Evolutionary conservation across 2,113 vertebrate species (phyloP).

Genomic region (Pica pica): DNA sequence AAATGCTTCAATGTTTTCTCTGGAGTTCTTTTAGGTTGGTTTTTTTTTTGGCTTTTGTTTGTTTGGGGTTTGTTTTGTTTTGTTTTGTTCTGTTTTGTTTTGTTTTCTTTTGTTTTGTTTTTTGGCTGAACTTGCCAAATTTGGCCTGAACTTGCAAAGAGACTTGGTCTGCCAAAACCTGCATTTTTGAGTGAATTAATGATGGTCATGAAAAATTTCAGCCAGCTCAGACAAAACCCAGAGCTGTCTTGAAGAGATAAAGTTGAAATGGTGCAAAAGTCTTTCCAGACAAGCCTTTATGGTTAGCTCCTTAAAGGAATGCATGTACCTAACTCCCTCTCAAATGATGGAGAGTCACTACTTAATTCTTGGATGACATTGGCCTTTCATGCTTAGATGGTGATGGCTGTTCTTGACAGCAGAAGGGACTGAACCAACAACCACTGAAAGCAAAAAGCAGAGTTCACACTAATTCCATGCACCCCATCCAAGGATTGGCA

Average conservation of each 20-base stretch:
- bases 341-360: neutral
- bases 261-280: constrained; percentile 54
- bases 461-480: neutral
- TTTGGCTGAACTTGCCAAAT: constrained; percentile 31
- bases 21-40: rapidly evolving
- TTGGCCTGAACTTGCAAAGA: constrained; percentile 6
- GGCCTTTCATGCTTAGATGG: neutral
- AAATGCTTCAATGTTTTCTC: neutral
- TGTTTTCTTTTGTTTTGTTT: neutral
- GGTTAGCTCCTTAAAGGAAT: constrained; percentile 46
- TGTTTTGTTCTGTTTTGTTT: neutral
- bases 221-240: constrained; percentile 52
- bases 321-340: constrained; percentile 46
- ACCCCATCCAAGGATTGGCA: neutral
- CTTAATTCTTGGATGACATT: constrained; percentile 36
- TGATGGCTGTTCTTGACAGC: neutral
- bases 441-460: neutral
- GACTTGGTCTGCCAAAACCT: constrained; percentile 39
- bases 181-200: constrained; percentile 56
- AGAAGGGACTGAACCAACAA: neutral
- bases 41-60: too few relatives aligned
- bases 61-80: neutral
- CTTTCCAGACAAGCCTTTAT: constrained; percentile 40
- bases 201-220: constrained; percentile 52
- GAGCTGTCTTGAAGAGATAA: constrained; percentile 56